A percentile compares a stretch with the other conserved stretches of the same genome.
Evolutionary conservation across 2,797 vertebrate genomes (phyloP).

Genomic region (Schizopygopsis malacanthus): DNA sequence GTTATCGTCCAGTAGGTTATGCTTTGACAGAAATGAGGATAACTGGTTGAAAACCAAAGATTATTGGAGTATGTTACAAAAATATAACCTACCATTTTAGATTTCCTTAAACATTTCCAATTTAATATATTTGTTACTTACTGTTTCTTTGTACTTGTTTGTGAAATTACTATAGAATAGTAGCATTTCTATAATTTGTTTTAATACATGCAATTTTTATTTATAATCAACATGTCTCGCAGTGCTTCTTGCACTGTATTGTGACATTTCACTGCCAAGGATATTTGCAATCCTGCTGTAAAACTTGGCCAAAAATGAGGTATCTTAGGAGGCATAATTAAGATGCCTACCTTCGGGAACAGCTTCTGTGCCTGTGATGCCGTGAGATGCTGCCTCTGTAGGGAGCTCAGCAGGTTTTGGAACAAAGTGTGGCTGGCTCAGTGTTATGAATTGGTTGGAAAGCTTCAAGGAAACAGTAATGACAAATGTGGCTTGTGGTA

Average conservation of each 20-base stretch:
- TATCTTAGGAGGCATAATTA: not conserved
- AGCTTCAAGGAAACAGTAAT: constrained; percentile 37
- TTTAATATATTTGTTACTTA: not conserved
- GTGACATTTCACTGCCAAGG: not conserved
- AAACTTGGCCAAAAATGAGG: not conserved
- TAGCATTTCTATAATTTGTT: not conserved
- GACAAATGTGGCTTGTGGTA: constrained; percentile 31
- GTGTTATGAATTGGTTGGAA: constrained; percentile 31
- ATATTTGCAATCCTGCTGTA: not conserved
- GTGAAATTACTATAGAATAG: not conserved
- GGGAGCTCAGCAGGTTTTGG: not conserved
- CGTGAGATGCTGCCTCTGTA: not conserved
- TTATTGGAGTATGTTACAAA: not conserved
- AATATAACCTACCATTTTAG: not conserved
- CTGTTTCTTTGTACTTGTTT: not conserved
- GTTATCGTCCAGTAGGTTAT: too few species aligned
- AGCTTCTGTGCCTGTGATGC: not conserved
- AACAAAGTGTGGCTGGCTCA: constrained; percentile 11
- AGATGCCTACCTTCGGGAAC: not conserved
- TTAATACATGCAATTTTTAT: not conserved
- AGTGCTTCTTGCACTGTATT: not conserved
- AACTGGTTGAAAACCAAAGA: too few species aligned
- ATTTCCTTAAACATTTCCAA: not conserved
- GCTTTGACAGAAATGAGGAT: too few species aligned
- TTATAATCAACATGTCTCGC: not conserved